Base-by-base conservation (phyloP, 1,140 invertebrate genomes). In the Drosophila pruinosa region DNA sequence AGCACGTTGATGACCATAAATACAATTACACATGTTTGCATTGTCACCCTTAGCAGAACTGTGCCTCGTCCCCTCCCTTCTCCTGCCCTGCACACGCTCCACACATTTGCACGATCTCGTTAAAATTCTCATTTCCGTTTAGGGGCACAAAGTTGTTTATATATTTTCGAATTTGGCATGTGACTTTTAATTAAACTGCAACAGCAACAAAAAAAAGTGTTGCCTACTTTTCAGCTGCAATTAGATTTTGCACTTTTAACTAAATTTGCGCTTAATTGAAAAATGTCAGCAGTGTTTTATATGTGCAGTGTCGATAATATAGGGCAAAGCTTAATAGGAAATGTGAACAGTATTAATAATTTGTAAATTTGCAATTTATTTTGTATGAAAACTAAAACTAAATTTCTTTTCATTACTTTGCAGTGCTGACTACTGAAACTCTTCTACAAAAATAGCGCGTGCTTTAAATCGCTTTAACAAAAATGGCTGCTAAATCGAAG, bases 111-210 rank as follows among this genome's bases (percentile, higher is more conserved):
- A 31, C 45, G 8, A 68, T 64, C 78, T 81, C 78, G 64, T 78
- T 82, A 78, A 82, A 78, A 74, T 69, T 81, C 78, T 81, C 78
- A 80, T 80, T 80, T 80, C 78, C 78, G 70, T 72, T 72, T 45
- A 47, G 45, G 26, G 26, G 34, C 24, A 48, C 43, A 45, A 59
- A 24, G 39, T 69, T 73, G 41, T 71, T 64, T 64, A 57, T 69
- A 73, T 69, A 48, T 53, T 73, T 65, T 72, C 41, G 7, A 59
- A 73, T 68, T 70, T 56, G 28, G 8, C 48, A 57, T 54, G 28
- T 47, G 57, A 28, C 24, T 26, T 64, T 80, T 64, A 80, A 77
- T 81, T 81, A 82, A 77, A 73, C 58, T 36, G 21, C 22, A 1
- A 8, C 5, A 54, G 43, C 22, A 45, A 6, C 2, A 19, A 17